Evolutionary conservation across 2,888 invertebrate genomes (phyloP).

Genomic region (Yponomeuta plumbellus): DNA sequence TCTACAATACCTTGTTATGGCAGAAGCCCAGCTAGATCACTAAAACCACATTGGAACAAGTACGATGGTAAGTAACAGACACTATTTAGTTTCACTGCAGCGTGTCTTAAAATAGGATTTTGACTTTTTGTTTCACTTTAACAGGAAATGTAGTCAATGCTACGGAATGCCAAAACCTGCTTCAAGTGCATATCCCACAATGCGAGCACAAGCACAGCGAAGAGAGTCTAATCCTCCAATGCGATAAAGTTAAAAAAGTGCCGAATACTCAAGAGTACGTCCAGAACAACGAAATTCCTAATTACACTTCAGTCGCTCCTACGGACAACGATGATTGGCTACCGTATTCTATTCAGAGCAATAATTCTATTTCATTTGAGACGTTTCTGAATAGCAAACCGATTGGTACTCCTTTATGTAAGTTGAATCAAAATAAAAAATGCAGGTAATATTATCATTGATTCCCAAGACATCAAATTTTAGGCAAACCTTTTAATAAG

Average conservation of each 20-base stretch:
- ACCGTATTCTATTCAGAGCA: not conserved
- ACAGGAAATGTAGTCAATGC: not conserved
- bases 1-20: not conserved
- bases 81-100: not conserved
- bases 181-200: not conserved
- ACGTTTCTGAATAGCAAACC: not conserved
- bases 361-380: not conserved
- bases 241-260: not conserved
- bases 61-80: not conserved
- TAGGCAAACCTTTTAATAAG: no score
- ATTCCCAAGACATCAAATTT: no score
- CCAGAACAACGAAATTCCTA: not conserved
- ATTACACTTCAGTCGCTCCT: not conserved
- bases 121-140: not conserved
- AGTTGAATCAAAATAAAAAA: not conserved
- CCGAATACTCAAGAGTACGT: not conserved
- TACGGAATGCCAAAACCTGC: not conserved
- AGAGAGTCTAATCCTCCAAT: not conserved
- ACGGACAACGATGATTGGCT: not conserved
- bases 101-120: not conserved
- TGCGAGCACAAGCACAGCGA: not conserved
- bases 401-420: not conserved
- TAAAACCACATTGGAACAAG: not conserved
- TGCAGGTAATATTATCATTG: no score
- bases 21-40: not conserved